Conservation (phyloP, 2,888 invertebrate genomes). For the Cephus pulcher region DNA sequence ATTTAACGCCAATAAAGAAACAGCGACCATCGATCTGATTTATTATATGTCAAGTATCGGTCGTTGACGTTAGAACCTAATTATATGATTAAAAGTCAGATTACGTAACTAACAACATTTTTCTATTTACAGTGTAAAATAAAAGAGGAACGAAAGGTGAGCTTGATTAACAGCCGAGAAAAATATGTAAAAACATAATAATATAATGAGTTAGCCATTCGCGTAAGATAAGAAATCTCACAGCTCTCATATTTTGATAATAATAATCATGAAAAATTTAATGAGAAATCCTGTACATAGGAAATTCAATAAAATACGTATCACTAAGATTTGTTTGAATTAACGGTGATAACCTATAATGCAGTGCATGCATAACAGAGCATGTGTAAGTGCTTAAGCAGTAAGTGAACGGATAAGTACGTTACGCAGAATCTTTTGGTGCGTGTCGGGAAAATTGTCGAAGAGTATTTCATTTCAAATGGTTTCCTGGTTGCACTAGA, state of each 20-base stretch:
- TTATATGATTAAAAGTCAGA: neutral
- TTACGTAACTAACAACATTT: neutral
- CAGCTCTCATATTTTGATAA: neutral
- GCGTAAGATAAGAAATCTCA: neutral
- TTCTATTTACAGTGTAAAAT: neutral
- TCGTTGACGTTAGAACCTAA: neutral
- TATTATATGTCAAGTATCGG: neutral
- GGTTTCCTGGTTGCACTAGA: conserved; percentile 9
- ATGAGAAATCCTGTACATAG: neutral
- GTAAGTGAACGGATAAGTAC: neutral
- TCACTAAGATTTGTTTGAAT: neutral
- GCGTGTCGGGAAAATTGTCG: conserved; percentile 10
- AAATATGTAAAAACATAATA: neutral
- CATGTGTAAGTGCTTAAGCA: neutral
- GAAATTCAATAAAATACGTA: neutral
- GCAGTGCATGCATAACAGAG: neutral
- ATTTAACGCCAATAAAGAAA: neutral
- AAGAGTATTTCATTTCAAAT: neutral
- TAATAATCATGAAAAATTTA: neutral
- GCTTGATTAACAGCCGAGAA: neutral
- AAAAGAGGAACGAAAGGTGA: neutral
- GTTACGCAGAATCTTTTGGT: neutral
- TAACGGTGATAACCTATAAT: neutral
- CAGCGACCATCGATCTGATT: neutral
- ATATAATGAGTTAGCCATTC: neutral